Evolutionary conservation across 2,797 vertebrate species (phyloP).

Genomic region (Cuniculus paca): DNA sequence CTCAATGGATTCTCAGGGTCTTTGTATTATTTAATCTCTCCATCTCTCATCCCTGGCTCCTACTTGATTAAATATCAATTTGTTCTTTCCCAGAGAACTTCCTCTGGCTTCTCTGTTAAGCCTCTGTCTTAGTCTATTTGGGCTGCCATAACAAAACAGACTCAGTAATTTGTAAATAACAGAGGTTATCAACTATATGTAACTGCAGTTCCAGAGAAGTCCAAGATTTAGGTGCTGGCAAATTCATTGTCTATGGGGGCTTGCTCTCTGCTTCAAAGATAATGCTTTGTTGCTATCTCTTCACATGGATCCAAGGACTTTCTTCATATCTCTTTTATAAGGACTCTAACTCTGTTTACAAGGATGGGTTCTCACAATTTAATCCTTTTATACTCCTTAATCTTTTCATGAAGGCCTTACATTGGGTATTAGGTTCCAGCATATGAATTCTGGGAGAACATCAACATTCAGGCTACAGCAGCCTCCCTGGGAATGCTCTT

Average conservation of each 20-base stretch:
- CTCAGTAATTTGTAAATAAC: neutral
- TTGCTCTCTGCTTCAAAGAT: neutral
- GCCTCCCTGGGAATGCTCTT: neutral
- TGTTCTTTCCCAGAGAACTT: neutral
- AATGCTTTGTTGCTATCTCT: neutral
- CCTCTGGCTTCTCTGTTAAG: neutral
- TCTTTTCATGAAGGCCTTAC: too few species aligned
- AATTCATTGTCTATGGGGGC: neutral
- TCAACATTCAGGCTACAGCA: neutral
- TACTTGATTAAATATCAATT: neutral
- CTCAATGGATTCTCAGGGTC: neutral
- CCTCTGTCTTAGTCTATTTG: neutral
- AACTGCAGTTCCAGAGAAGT: neutral
- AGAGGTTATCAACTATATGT: neutral
- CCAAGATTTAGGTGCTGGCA: neutral
- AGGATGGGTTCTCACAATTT: neutral
- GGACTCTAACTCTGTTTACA: too few species aligned
- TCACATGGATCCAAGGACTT: neutral
- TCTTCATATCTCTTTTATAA: neutral
- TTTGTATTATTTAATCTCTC: neutral
- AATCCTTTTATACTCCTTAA: neutral
- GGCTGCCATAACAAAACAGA: neutral
- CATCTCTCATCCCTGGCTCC: neutral
- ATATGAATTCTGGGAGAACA: neutral
- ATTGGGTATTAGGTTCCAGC: neutral